A percentile compares a stretch with the other conserved stretches of the same genome.
Evolutionary conservation across 2,797 vertebrate species (phyloP).

Genomic region (Margarornis squamiger): DNA sequence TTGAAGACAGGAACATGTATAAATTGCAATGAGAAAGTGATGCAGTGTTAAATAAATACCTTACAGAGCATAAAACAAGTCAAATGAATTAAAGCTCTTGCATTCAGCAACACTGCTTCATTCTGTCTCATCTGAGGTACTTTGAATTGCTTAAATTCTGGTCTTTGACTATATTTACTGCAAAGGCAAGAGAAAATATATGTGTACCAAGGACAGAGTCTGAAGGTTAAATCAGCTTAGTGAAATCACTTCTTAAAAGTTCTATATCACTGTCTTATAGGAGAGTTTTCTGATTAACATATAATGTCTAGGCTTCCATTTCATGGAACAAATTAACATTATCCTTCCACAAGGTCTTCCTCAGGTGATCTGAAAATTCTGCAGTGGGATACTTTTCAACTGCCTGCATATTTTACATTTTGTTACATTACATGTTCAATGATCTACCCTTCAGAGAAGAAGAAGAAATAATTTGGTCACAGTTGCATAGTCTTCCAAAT

Average conservation of each 20-base stretch:
- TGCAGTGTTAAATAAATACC: neutral
- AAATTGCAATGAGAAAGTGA: neutral
- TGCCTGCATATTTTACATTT: neutral
- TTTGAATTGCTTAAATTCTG: neutral
- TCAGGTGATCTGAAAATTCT: neutral
- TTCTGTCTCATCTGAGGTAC: neutral
- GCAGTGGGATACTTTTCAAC: neutral
- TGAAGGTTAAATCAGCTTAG: neutral
- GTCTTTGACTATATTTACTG: neutral
- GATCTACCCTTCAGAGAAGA: neutral
- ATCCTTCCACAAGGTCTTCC: neutral
- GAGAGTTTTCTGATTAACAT: neutral
- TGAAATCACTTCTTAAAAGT: neutral
- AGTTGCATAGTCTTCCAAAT: neutral
- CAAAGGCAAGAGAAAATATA: neutral
- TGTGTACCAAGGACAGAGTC: neutral
- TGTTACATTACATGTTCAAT: neutral
- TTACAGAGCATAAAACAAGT: neutral
- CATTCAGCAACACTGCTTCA: neutral
- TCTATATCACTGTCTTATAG: neutral
- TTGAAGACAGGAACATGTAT: neutral
- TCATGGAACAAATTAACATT: neutral
- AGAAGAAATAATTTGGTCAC: neutral
- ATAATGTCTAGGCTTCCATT: neutral
- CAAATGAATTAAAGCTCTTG: neutral